Conservation (phyloP, 2,888 invertebrate genomes). For the Chrysina gloriosa region DNA sequence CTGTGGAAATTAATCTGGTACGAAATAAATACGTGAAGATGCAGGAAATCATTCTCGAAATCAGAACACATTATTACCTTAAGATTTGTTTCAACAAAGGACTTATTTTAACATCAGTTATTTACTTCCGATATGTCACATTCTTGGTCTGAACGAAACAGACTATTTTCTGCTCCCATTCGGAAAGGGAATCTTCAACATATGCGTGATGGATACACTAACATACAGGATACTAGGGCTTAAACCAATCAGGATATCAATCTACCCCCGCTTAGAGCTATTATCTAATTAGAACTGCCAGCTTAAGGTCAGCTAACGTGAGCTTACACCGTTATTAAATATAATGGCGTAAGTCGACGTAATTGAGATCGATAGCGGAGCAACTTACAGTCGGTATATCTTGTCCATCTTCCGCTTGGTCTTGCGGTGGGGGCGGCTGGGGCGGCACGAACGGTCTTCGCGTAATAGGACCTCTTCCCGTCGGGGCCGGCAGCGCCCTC, state of each 20-base stretch:
- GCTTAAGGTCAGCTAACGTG: neutral
- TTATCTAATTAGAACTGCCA: neutral
- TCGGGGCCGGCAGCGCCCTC: slow-evolving; percentile 72
- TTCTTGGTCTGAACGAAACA: no score
- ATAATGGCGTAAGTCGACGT: neutral
- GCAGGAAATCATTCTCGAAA: no score
- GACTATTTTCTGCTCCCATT: no score
- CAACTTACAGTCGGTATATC: slow-evolving; percentile 66
- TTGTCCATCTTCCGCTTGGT: slow-evolving; percentile 64
- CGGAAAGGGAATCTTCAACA: no score
- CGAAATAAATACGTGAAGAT: no score
- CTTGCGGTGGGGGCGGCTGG: slow-evolving; percentile 69
- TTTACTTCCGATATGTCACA: no score
- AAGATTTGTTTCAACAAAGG: no score
- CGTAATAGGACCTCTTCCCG: slow-evolving; percentile 65
- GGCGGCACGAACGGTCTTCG: slow-evolving; percentile 74
- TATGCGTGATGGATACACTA: no score
- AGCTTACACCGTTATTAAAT: neutral
- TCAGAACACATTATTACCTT: no score
- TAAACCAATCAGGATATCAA: neutral
- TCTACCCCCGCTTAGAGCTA: neutral
- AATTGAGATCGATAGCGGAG: neutral
- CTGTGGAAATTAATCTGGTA: no score
- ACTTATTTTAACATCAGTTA: no score
- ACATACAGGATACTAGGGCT: no score